Evolutionary conservation across 1,140 invertebrate genomes (phyloP).

Genomic region (Aphelenchoides fujianensis): DNA sequence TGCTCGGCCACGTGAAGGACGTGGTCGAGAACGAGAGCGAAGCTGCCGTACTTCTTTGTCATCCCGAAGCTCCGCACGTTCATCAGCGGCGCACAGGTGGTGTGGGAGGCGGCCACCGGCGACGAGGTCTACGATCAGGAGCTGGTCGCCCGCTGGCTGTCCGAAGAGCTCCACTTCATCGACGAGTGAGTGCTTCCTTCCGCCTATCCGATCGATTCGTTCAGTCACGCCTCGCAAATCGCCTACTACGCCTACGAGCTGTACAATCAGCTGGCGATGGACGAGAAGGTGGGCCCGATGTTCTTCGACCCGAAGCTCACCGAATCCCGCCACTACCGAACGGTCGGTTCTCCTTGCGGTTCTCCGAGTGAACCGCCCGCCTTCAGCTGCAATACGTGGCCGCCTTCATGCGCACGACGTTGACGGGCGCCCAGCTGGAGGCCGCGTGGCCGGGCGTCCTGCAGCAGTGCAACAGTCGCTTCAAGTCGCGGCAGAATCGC

Average conservation of each 20-base stretch:
- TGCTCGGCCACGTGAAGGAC: slow-evolving; percentile 16
- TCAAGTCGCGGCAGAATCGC: not conserved
- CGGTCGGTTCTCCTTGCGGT: not conserved
- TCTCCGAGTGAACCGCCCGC: not conserved
- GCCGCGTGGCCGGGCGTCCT: slow-evolving; percentile 4
- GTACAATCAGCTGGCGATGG: not conserved
- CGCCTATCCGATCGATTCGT: not conserved
- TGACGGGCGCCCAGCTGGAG: not conserved
- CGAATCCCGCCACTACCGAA: not conserved
- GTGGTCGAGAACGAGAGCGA: not conserved
- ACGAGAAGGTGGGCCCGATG: slow-evolving; percentile 10
- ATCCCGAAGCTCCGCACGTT: not conserved
- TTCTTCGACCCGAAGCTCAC: slow-evolving; percentile 6
- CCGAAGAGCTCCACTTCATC: slow-evolving; percentile 13
- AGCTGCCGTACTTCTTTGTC: slow-evolving; percentile 1
- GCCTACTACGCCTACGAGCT: slow-evolving; percentile 2
- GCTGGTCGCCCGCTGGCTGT: not conserved
- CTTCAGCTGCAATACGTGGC: slow-evolving; percentile 11
- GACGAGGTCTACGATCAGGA: not conserved
- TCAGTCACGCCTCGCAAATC: not conserved
- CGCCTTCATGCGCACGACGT: not conserved
- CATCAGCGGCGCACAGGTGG: slow-evolving; percentile 4
- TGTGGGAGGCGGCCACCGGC: not conserved
- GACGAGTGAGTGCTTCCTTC: slow-evolving; percentile 6
- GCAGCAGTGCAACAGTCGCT: slow-evolving; percentile 1